Evolutionary conservation across 2,113 vertebrate genomes (phyloP).

Genomic region (Scolopax mira): DNA sequence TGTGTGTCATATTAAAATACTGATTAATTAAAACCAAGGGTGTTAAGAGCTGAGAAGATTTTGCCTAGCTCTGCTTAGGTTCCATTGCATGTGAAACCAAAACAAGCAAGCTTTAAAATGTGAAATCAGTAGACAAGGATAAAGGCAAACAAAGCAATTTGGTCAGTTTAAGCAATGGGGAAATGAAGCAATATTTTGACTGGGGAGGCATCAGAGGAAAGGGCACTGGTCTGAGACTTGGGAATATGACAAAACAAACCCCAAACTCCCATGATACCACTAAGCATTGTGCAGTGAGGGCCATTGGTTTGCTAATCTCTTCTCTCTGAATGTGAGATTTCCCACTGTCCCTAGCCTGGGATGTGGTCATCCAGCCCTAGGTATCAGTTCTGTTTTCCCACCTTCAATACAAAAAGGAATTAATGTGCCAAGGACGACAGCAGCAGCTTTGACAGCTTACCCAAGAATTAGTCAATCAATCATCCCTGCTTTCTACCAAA

Average conservation of each 20-base stretch:
- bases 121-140: neutral
- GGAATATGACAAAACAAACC: neutral
- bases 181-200: conserved; percentile 34
- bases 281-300: neutral
- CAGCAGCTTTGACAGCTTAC: neutral
- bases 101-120: neutral
- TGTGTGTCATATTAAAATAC: neutral
- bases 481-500: conserved; percentile 73
- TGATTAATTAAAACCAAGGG: neutral
- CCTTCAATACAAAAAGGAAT: neutral
- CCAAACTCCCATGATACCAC: neutral
- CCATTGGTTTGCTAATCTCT: neutral
- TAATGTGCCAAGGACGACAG: neutral
- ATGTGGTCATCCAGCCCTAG: neutral
- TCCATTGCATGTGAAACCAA: neutral
- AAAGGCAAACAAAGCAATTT: neutral
- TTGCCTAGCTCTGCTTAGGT: neutral
- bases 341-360: neutral
- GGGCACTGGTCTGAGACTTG: neutral
- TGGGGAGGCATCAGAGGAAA: neutral
- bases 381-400: neutral
- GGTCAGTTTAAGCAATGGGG: neutral
- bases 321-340: neutral
- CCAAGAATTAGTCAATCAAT: neutral
- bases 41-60: neutral